These are phyloP conservation scores for Odontophorus gujanensis DNA, from an alignment of 2,113 vertebrate species.

Conservation along the genomic window DNA sequence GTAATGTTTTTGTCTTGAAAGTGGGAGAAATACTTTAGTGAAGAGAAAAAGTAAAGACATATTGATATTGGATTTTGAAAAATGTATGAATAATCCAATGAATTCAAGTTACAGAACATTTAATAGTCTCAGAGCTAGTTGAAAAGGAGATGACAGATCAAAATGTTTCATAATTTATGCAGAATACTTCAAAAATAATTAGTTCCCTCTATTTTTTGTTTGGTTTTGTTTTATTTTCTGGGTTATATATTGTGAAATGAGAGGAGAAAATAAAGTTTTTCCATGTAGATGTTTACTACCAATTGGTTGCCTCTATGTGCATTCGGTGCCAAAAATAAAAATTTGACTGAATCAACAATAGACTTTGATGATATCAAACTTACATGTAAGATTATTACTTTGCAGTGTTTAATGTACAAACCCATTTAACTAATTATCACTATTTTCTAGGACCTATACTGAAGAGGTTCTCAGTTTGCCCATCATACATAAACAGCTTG, in stretches of 20 bases:
- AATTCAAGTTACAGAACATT: background rate
- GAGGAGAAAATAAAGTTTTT: background rate
- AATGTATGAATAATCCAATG: background rate
- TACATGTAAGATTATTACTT: background rate
- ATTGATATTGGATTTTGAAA: background rate
- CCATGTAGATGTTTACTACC: background rate
- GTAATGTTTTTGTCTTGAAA: background rate
- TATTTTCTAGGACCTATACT: background rate
- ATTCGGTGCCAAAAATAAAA: background rate
- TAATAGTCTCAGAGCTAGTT: background rate
- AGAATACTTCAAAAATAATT: background rate
- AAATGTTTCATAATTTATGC: background rate
- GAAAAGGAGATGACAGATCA: background rate
- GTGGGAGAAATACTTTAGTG: background rate
- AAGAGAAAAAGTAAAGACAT: background rate
- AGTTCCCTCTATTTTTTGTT: background rate
- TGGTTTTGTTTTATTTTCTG: accelerated
- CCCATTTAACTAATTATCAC: background rate
- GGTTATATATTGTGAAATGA: background rate
- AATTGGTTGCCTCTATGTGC: background rate
- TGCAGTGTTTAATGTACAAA: background rate
- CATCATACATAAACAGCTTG: background rate
- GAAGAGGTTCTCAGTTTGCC: background rate
- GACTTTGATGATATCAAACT: background rate
- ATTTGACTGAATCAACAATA: background rate